Conservation (phyloP, 1,140 invertebrate species). For the Bombus consobrinus region DNA sequence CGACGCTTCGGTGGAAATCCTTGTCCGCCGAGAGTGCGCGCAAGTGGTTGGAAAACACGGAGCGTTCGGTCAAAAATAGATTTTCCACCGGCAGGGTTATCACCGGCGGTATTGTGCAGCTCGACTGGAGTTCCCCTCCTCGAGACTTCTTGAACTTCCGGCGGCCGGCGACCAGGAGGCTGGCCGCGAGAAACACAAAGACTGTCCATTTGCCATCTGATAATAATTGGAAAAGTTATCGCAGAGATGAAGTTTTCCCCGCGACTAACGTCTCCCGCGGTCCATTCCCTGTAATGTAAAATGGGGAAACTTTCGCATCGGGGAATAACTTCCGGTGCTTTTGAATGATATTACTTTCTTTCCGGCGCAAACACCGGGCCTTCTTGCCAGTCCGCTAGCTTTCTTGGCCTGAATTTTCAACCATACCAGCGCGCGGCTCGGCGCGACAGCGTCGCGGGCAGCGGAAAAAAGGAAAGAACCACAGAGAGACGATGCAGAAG, state of each 20-base stretch:
- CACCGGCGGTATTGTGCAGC: constrained; percentile 36
- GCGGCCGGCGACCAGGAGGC: background rate
- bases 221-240: constrained; percentile 72
- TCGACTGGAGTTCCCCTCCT: background rate
- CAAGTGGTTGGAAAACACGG: constrained; percentile 25
- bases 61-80: constrained; percentile 46
- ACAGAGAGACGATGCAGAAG: background rate
- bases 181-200: constrained; percentile 61
- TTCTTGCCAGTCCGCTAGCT: background rate
- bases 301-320: constrained; percentile 70
- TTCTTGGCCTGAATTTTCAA: constrained; percentile 56
- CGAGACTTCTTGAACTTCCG: constrained; percentile 40
- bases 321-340: constrained; percentile 67
- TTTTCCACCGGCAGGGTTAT: constrained; percentile 42
- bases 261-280: constrained; percentile 66
- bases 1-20: constrained; percentile 17
- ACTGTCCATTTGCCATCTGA: constrained; percentile 69
- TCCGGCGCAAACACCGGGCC: constrained; percentile 53
- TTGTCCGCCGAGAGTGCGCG: constrained; percentile 16
- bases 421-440: constrained; percentile 10
- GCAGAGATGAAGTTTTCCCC: constrained; percentile 62
- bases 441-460: no score
- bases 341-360: constrained; percentile 70
- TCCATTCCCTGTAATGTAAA: constrained; percentile 66
- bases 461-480: background rate